Conservation (phyloP, 2,113 vertebrate species). For the Hirundichthys speculiger region DNA sequence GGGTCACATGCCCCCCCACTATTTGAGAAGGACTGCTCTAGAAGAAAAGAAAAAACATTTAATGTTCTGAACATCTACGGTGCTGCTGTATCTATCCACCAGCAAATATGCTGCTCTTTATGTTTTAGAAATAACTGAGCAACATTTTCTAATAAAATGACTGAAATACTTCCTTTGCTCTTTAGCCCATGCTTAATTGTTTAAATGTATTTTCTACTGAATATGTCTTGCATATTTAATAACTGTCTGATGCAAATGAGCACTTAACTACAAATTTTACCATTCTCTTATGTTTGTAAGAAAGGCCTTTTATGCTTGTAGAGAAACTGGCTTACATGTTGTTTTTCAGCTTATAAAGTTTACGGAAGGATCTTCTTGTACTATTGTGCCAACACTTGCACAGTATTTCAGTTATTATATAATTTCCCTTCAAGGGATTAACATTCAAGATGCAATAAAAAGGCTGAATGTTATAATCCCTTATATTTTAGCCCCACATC, state of each 20-base stretch:
- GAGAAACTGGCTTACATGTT: no score
- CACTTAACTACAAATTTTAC: neutral
- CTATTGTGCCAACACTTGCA: no score
- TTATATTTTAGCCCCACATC: no score
- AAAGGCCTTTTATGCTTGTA: neutral
- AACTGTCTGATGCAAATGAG: slow-evolving; percentile 1
- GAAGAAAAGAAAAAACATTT: neutral
- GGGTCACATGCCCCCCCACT: no score
- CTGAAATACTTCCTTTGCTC: slow-evolving; percentile 26
- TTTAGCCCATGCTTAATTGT: slow-evolving; percentile 24
- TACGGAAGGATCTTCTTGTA: no score
- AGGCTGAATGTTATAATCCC: no score
- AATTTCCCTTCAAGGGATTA: no score
- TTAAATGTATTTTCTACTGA: slow-evolving; percentile 56
- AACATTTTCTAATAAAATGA: slow-evolving; percentile 60
- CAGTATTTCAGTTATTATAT: no score
- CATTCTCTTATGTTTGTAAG: slow-evolving; percentile 41
- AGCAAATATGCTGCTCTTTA: slow-evolving; percentile 64
- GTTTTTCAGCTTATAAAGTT: no score
- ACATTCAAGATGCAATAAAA: no score
- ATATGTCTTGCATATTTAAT: slow-evolving; percentile 20
- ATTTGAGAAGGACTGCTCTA: no score
- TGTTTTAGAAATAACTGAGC: slow-evolving; percentile 28
- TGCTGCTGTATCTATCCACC: slow-evolving; percentile 56
- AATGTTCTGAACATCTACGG: neutral